Evolutionary conservation across 2,797 vertebrate species (phyloP).

Genomic region (Cirrhinus mrigala): DNA sequence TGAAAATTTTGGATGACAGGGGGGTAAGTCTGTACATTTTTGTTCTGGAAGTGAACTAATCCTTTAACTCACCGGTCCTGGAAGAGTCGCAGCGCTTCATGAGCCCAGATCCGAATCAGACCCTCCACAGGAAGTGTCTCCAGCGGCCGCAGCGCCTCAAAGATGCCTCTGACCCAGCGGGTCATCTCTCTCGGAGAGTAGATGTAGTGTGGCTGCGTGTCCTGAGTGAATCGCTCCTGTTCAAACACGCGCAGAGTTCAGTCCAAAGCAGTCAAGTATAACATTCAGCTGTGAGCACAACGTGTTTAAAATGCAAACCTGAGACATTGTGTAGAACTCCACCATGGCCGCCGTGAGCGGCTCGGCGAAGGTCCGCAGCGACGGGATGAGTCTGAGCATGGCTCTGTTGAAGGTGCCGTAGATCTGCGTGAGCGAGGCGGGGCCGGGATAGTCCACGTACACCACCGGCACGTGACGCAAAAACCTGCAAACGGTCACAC

Average conservation of each 20-base stretch:
- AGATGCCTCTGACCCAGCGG: constrained; percentile 98
- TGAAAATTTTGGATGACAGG: too few species aligned
- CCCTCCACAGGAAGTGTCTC: constrained; percentile 97
- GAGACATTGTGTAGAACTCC: constrained; percentile 99
- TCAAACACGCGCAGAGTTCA: neutral
- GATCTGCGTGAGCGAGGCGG: constrained; percentile 98
- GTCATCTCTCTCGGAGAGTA: constrained; percentile 99
- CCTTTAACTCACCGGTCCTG: constrained; percentile 88
- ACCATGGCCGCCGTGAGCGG: constrained; percentile 99
- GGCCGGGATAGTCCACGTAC: constrained; percentile 98
- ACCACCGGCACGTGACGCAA: constrained; percentile 98
- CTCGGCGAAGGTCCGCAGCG: constrained; percentile 93
- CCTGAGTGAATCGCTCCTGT: constrained; percentile 98
- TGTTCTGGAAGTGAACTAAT: too few species aligned
- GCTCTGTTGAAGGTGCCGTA: constrained; percentile 99
- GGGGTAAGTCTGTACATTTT: too few species aligned
- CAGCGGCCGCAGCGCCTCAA: constrained; percentile 92
- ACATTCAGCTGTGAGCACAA: neutral
- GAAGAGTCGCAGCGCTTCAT: constrained; percentile 97
- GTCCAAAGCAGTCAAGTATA: neutral
- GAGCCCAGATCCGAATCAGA: constrained; percentile 97
- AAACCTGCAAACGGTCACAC: constrained; percentile 78
- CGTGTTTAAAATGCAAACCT: constrained; percentile 76
- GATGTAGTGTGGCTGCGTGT: constrained; percentile 98
- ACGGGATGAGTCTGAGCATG: constrained; percentile 96